Conservation (phyloP, 30 jellyfish, hydroid and myxozoan genomes). For the Hydractinia symbiolongicarpus region DNA sequence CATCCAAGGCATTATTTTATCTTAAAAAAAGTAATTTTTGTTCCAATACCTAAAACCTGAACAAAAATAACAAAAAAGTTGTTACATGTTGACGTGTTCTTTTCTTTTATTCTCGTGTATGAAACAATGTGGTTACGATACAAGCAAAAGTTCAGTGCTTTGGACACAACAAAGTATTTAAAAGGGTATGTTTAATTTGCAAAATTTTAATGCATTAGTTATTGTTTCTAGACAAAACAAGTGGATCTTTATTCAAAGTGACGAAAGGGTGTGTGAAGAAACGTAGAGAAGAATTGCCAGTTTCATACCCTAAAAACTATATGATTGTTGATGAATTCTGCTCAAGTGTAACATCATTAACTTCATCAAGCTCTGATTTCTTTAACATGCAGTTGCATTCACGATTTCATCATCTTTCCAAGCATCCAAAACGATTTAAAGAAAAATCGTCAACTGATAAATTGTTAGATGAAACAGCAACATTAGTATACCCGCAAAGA, state of each 20-base stretch:
- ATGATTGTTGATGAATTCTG: slow-evolving; percentile 13
- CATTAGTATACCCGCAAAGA: neutral
- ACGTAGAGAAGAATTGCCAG: neutral
- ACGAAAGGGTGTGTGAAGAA: neutral
- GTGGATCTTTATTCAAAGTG: neutral
- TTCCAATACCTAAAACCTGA: too few relatives aligned
- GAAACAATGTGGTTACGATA: too few relatives aligned
- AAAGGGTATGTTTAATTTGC: neutral
- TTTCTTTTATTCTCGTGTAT: too few relatives aligned
- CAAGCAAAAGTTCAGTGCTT: neutral
- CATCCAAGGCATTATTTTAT: too few relatives aligned
- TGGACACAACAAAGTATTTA: neutral
- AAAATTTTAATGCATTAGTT: neutral
- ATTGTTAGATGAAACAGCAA: neutral
- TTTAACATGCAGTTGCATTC: neutral
- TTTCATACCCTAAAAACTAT: neutral
- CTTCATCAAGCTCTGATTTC: neutral
- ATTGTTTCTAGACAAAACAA: neutral
- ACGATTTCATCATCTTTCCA: neutral
- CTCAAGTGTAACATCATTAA: neutral
- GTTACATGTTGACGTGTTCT: too few relatives aligned
- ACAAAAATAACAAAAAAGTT: too few relatives aligned
- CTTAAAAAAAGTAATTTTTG: too few relatives aligned
- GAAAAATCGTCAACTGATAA: too few relatives aligned
- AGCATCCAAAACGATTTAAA: too few relatives aligned